Conservation (phyloP, 2,113 vertebrate genomes). For the Thryonomys swinderianus region DNA sequence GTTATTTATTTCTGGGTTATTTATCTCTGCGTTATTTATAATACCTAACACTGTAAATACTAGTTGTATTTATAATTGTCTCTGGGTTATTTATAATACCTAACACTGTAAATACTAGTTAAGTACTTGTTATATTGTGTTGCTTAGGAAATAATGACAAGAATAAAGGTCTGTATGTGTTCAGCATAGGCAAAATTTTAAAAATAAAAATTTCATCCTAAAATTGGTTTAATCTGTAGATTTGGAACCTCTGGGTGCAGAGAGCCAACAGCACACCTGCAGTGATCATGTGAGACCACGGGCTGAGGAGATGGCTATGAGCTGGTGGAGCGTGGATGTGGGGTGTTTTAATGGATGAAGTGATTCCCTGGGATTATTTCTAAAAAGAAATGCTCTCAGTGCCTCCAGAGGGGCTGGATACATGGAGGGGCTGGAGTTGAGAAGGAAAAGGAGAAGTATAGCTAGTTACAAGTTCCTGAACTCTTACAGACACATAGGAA, state of each 20-base stretch:
- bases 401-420: no score
- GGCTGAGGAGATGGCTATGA: neutral
- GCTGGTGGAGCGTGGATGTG: no score
- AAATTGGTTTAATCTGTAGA: neutral
- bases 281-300: neutral
- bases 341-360: neutral
- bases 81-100: neutral
- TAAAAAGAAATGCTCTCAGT: neutral
- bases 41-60: no score
- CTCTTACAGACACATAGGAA: neutral
- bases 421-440: neutral
- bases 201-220: neutral
- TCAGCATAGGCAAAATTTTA: neutral
- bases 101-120: neutral
- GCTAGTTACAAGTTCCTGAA: neutral
- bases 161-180: neutral
- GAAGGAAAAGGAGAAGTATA: no score
- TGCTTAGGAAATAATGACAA: neutral
- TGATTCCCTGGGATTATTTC: neutral
- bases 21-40: no score
- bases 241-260: neutral
- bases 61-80: neutral
- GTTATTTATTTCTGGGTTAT: no score
- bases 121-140: neutral
- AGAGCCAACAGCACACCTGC: neutral